Base-by-base conservation (phyloP, 2,888 invertebrate genomes). In the Ceraclea dissimilis region DNA sequence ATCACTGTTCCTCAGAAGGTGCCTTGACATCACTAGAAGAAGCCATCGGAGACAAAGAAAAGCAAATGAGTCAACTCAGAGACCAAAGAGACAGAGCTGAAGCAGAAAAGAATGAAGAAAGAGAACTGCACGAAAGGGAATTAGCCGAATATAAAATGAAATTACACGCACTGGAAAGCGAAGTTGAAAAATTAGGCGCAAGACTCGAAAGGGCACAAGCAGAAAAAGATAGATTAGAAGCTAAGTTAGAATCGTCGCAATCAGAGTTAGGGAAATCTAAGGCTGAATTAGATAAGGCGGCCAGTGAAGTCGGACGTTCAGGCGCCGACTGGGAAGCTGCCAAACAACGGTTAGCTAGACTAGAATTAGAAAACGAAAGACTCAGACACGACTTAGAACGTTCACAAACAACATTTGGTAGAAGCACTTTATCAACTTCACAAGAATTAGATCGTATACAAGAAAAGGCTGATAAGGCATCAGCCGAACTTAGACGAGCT, bases 51-150 rank as follows among this genome's bases (percentile, higher is more conserved):
- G 97, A 97, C 69, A 96, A 96, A 76, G 97, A 98, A 68, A 94
- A 94, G 71, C 97, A 97, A 78, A 95, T 99, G 79, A 86, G 89
- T 64, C 95, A 94, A 70, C 76, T 96, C 61, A 78, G 92, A 64
- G 96, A 98, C 68, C 96, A 97, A 70, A 81, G 96, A 68, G 96
- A 97, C 68, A 82, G 95, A 65, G 92, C 94, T 44, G 96, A 97
- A 73, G 90, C 93, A 65, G 97, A 98, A 67, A 91, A 95, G 69
- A 90, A 93, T 64, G 97, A 97, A 73, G 97, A 98, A 71, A 81
- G 95, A 62, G 96, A 96, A 67, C 77, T 93, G 17, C 93, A 93
- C 69, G 93, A 94, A 70, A 83, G 94, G 65, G 93, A 94, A 71
- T 84, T 94, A 66, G 93, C 94, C 53, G 96, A 97, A 71, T 93